Base-by-base conservation (phyloP, 2,888 invertebrate genomes). In the Microdon myrmicae region DNA sequence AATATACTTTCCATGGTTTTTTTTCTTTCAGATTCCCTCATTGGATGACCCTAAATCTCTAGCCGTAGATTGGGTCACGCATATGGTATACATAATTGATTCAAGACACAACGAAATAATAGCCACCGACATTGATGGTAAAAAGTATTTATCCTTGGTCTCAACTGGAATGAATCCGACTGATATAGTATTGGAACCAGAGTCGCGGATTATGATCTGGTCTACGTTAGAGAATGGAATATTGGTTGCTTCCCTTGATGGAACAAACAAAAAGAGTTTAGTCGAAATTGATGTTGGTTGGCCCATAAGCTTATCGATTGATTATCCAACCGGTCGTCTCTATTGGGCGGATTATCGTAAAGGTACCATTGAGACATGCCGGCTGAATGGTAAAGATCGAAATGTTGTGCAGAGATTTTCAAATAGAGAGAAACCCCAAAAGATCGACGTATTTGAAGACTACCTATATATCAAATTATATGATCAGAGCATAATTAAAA, bases 321-420 rank as follows among this genome's bases (percentile, higher is more conserved):
- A 90, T 78, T 84, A 86, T 74, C 85, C 90, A 0, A 87, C 88
- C 0, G 81, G 82, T n/a, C 82, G 93, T 4, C 77, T 94, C 3
- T 94, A 93, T 82, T 92, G 91, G 89, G 86, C 89, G 7, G 94
- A 94, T 81, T 85, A 87, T n/a, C 90, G 91, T 77, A 84, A 86
- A 68, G 84, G 85, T 69, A 84, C 86, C 12, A 83, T 93, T 51
- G 90, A 90, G 78, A 86, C 86, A 28, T 83, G 87, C 39, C 81
- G 83, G 9, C 78, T 89, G 12, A 87, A 89, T 75, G 92, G 92
- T 58, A 81, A 82, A 43, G 87, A 87, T 70, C 82, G 90, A 26
- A 83, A 83, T 53, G 74, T 85, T 2, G 83, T 88, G 1, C 81
- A 82, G 41, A 79, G 81, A 28, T 87, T 88, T 68, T 76, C 80